Conservation (phyloP, 2,888 invertebrate species). For the Hyposoter didymator region DNA sequence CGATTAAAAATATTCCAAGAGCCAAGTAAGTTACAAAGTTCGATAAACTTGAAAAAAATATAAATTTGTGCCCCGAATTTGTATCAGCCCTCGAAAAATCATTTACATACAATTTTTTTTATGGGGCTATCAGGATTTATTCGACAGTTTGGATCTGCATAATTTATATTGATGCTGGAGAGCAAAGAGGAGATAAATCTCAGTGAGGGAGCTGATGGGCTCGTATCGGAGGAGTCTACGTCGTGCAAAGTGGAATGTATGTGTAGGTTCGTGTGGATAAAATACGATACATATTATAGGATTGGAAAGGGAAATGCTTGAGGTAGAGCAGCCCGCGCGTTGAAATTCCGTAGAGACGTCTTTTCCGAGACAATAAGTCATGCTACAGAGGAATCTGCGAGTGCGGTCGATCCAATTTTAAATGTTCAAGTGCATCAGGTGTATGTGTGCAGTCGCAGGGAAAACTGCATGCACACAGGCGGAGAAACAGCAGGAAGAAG, state of each 20-base stretch:
- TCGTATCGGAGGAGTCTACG: slow-evolving; percentile 29
- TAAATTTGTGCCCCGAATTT: background rate
- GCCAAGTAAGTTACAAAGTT: background rate
- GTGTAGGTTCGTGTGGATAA: background rate
- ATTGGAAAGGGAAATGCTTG: slow-evolving; percentile 29
- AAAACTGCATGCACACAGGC: slow-evolving; percentile 26
- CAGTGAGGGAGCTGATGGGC: slow-evolving; percentile 8
- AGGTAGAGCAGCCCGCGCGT: slow-evolving; percentile 30
- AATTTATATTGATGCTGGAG: slow-evolving; percentile 64
- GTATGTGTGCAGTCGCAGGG: slow-evolving; percentile 1
- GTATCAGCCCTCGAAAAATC: background rate
- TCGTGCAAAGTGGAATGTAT: slow-evolving; percentile 16
- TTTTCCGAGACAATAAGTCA: slow-evolving; percentile 65
- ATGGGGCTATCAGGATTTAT: slow-evolving; percentile 38
- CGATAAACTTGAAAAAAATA: background rate
- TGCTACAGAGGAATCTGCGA: slow-evolving; percentile 52
- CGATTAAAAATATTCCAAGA: background rate
- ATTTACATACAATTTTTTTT: background rate
- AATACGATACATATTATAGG: slow-evolving; percentile 27
- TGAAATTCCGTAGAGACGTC: slow-evolving; percentile 62
- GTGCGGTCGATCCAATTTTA: slow-evolving; percentile 67
- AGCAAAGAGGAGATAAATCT: slow-evolving; percentile 46
- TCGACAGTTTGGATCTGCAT: slow-evolving; percentile 51
- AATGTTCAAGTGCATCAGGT: slow-evolving; percentile 63
- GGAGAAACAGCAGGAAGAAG: background rate